Conservation (phyloP, 2,888 invertebrate species). For the Archips xylosteana region DNA sequence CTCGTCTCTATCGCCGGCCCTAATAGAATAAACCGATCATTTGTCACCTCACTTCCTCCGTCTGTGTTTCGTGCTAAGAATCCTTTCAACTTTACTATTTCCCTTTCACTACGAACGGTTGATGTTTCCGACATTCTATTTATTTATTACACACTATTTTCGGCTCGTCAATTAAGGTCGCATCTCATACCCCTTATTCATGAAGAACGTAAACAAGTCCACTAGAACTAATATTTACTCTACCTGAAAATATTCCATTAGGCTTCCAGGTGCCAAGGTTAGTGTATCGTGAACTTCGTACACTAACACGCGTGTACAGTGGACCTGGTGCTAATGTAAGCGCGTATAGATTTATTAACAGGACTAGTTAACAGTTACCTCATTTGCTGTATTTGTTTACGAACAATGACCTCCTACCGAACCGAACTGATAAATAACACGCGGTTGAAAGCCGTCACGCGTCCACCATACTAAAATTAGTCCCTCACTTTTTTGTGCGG, state of each 20-base stretch:
- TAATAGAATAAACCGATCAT: conserved; percentile 36
- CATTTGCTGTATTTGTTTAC: conserved; percentile 21
- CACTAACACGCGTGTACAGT: not conserved
- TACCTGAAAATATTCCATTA: conserved; percentile 45
- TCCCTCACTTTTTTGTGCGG: too few species aligned
- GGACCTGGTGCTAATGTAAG: conserved; percentile 20
- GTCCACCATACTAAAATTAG: too few species aligned
- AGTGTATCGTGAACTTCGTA: conserved; percentile 27
- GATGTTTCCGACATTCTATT: conserved; percentile 17
- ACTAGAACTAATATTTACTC: conserved; percentile 46
- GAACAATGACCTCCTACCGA: conserved; percentile 16
- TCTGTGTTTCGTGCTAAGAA: conserved; percentile 9
- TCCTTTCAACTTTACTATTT: conserved; percentile 30
- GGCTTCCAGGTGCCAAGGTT: conserved; percentile 39
- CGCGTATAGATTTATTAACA: conserved; percentile 30
- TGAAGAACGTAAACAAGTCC: conserved; percentile 46
- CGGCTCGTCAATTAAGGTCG: conserved; percentile 31
- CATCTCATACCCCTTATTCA: conserved; percentile 22
- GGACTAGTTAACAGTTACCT: conserved; percentile 24
- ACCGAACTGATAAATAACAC: not conserved
- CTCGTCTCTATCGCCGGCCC: conserved; percentile 17
- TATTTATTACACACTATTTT: conserved; percentile 32
- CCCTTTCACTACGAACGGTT: conserved; percentile 11
- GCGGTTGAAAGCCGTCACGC: too few species aligned
- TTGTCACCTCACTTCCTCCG: conserved; percentile 28